Evolutionary conservation across 1,140 invertebrate genomes (phyloP), one percentile per base, ranked within the genome.

Genomic region (Nasonia vitripennis): DNA sequence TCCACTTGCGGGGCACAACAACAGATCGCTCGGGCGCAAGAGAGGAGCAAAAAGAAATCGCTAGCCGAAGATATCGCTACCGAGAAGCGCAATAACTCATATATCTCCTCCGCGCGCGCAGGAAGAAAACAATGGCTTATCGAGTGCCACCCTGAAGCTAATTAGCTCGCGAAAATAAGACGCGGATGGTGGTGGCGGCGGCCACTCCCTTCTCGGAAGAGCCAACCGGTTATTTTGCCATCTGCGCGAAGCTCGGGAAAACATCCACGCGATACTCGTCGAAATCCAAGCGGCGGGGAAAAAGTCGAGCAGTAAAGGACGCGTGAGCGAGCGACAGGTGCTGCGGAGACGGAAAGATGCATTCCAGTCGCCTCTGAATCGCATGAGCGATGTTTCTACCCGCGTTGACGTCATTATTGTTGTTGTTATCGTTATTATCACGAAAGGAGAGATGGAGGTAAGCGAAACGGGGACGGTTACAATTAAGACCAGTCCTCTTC

Each of bases 361-460:
- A 90, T 89, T 89, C 89, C 85, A 79, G 31, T 77, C 75, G 0
- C 20, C 51, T 27, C 27, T 91, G 89, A 89, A 86, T 88, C 89
- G n/a, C n/a, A 88, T 82, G 68, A 41, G 71, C 9, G 12, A 10
- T 45, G 41, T 45, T 51, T 51, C 48, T 51, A 12, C 14, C 12
- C 1, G 2, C 11, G 2, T 51, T 51, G 48, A 14, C 11, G 48
- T 17, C 2, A 12, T 51, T 51, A 17, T 51, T 51, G 14, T 17
- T 14, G 3, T 17, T 3, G 48, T 51, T 51, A 4, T 51, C 14
- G 20, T 62, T n/a, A 14, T 62, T 62, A 62, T 62, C 14, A 17
- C 12, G 51, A 55, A 27, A 27, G 27, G 7, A 62, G 17, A n/a
- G 55, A 62, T n/a, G 20, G 17, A 20, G 55, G 55, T 62, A n/a